These are phyloP conservation scores for Trichonephila clavata DNA, from an alignment of 1,140 invertebrate species.

Conservation along the genomic window DNA sequence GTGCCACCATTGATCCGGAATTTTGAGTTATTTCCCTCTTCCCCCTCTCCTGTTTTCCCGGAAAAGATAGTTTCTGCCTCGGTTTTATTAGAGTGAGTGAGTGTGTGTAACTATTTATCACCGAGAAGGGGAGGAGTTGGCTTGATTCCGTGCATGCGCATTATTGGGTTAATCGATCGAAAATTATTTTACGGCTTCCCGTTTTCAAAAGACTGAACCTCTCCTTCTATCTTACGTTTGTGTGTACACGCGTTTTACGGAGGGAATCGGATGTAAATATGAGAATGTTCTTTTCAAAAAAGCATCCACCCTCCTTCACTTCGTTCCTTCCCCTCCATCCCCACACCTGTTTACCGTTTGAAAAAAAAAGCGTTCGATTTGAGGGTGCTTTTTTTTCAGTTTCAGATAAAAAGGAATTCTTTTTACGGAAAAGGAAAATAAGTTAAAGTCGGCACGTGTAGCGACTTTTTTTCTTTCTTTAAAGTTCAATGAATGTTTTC, in stretches of 20 bases:
- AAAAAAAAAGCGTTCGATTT: no score
- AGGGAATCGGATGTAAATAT: conserved; percentile 14
- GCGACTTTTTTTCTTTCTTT: no score
- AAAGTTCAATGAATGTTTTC: no score
- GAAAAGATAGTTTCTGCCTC: neutral
- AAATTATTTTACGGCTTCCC: conserved; percentile 59
- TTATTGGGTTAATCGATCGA: conserved; percentile 50
- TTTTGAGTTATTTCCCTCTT: conserved; percentile 20
- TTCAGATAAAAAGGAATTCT: no score
- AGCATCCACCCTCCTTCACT: neutral
- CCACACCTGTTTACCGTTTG: conserved; percentile 16
- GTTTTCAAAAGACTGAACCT: neutral
- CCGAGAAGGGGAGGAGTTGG: conserved; percentile 38
- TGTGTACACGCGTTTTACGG: neutral
- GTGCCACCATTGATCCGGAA: conserved; percentile 12
- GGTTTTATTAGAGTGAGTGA: conserved; percentile 19
- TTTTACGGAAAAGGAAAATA: no score
- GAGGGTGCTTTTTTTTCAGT: no score
- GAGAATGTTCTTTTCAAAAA: neutral
- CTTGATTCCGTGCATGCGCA: conserved; percentile 60
- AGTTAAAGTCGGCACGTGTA: no score
- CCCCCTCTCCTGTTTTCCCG: neutral
- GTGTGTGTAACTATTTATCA: conserved; percentile 51
- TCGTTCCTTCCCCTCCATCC: neutral
- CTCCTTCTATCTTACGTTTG: neutral